Base-by-base conservation (phyloP, 2,797 vertebrate species). In the Acrossocheilus wenchowensis region DNA sequence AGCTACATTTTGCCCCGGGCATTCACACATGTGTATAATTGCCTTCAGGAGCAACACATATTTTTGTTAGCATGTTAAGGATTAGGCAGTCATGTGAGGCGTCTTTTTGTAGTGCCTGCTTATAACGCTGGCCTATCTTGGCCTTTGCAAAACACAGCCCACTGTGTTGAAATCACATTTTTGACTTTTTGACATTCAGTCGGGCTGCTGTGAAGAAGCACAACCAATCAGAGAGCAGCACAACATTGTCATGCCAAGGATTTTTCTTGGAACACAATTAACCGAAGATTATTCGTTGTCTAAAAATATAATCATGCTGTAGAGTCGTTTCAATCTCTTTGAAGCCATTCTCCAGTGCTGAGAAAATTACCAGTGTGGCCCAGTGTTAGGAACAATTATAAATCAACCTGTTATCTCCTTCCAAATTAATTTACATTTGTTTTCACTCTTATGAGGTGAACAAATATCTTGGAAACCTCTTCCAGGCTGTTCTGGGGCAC, bases 121-220 rank as follows among this genome's bases (percentile, higher is more conserved):
- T 83, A 91, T 92, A 92, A 90, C 85, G 90, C 90, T 88, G 91
- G 92, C 92, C 91, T 90, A 82, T 87, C 91, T 21, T 85, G 89
- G 86, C 84, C 90, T 92, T 90, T 90, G 89, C 92, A 93, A 93
- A 83, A 60, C 80, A 83, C 86, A 91, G 86, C 86, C 84, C 93
- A 94, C 93, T 93, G 91, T 94, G 93, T 94, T 95, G 94, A 91
- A 91, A 86, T 85, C 92, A 92, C 84, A 77, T 90, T 93, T 94
- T 93, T 94, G 92, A 92, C 91, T 92, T 94, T 72, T 75, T 93
- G 94, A 95, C 93, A 91, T 92, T 93, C 87, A 91, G 92, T 90
- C 93, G 66, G 92, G 92, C 93, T 94, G 89, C 90, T 87, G 91
- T 90, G 92, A 90, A 88, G 82, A 90, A 62, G 73, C 88, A 90